Evolutionary conservation across 2,797 vertebrate species (phyloP).

Genomic region (Melanotaenia boesemani): DNA sequence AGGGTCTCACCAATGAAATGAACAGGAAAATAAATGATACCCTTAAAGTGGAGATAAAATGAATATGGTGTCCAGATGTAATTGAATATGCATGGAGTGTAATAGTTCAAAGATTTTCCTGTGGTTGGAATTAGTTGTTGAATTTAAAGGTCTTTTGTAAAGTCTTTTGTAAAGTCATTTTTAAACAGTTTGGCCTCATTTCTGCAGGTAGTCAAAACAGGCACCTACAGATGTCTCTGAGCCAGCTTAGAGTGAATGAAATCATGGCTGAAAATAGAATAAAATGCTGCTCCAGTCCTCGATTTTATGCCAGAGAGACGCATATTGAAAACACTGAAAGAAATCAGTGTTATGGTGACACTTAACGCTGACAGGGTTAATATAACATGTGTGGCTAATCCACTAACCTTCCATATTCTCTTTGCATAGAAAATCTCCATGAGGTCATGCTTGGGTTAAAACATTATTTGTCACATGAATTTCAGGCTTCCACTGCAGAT

Average conservation of each 20-base stretch:
- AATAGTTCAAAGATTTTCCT: not conserved
- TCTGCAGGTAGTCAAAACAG: not conserved
- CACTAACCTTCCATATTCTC: slow-evolving; percentile 17
- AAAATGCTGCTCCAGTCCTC: not conserved
- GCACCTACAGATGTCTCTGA: not conserved
- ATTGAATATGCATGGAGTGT: too few species aligned
- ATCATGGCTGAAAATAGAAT: not conserved
- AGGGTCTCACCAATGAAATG: too few species aligned
- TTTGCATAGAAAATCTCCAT: slow-evolving; percentile 24
- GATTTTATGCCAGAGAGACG: not conserved
- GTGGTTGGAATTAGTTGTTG: not conserved
- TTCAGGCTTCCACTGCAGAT: slow-evolving; percentile 39
- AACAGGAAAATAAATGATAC: too few species aligned
- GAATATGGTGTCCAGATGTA: too few species aligned
- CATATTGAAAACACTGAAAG: not conserved
- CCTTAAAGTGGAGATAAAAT: too few species aligned
- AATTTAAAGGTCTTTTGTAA: not conserved
- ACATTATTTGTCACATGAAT: slow-evolving; percentile 58
- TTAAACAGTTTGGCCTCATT: not conserved
- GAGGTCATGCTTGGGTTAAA: slow-evolving; percentile 47
- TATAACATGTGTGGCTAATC: slow-evolving; percentile 28
- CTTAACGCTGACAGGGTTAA: slow-evolving; percentile 10
- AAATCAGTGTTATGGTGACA: slow-evolving; percentile 2
- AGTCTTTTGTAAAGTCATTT: not conserved
- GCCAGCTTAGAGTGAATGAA: not conserved